A percentile compares a stretch with the other conserved stretches of the same genome.
phyloP scores from a whole-genome alignment of 2,113 vertebrate genomes.

The Pluvianellus socialis region DNA sequence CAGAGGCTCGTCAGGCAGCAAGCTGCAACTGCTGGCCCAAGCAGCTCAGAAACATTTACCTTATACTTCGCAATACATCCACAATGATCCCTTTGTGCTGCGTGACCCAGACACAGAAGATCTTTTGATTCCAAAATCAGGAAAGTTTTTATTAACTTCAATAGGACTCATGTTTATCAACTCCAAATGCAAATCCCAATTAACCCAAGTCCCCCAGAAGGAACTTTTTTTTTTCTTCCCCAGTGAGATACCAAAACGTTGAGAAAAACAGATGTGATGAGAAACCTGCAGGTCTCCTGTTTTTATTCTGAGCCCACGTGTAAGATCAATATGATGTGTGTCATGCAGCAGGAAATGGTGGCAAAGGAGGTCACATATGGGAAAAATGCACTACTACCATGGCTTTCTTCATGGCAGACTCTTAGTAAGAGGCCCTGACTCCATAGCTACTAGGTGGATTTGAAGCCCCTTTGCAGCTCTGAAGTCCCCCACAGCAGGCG shows the following conservation, averaged over 20 bases:
- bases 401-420: neutral
- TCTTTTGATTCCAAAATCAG: neutral
- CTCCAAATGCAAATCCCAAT: neutral
- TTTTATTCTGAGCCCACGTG: neutral
- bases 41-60: neutral
- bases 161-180: neutral
- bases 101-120: neutral
- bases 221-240: neutral
- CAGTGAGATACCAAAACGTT: neutral
- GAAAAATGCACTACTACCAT: neutral
- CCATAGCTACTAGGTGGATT: neutral
- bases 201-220: neutral
- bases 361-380: neutral
- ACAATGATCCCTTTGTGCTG: neutral
- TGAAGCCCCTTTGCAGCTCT: neutral
- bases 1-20: neutral
- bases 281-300: neutral
- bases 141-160: neutral
- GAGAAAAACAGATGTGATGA: neutral
- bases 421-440: neutral
- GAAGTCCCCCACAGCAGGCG: neutral
- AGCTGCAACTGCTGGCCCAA: neutral
- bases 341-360: neutral
- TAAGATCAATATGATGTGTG: neutral
- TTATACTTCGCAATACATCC: neutral